phyloP scores from a whole-genome alignment of 2,797 vertebrate genomes.

The Enteromius mattozi region DNA sequence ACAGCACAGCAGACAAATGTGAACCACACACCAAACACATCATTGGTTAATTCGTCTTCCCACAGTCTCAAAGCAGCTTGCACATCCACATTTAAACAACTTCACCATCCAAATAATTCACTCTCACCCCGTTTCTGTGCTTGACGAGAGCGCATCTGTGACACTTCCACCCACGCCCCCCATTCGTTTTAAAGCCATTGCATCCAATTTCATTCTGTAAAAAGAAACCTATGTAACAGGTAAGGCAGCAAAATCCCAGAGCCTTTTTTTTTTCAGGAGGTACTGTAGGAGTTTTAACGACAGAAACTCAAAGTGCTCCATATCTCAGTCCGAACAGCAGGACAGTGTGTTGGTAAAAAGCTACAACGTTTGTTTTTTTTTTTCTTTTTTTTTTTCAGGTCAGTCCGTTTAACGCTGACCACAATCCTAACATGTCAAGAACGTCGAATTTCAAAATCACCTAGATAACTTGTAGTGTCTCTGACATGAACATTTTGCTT shows the following conservation, averaged over 20 bases:
- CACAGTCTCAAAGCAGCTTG: constrained; percentile 33
- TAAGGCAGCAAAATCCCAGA: constrained; percentile 61
- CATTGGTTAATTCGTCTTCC: constrained; percentile 44
- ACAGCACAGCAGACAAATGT: constrained; percentile 61
- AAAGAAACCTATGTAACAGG: constrained; percentile 42
- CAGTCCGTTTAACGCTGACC: constrained; percentile 11
- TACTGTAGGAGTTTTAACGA: constrained; percentile 46
- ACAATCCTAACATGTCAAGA: constrained; percentile 47
- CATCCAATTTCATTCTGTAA: constrained; percentile 30
- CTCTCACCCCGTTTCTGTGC: constrained; percentile 49
- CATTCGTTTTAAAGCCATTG: constrained; percentile 31
- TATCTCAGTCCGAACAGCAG: constrained; percentile 28
- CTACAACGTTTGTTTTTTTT: constrained; percentile 7
- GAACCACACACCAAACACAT: constrained; percentile 55
- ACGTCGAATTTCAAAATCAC: constrained; percentile 38
- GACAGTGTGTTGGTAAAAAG: constrained; percentile 48
- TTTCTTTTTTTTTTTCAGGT: neutral
- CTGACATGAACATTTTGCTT: constrained; percentile 50
- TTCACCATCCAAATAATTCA: constrained; percentile 31
- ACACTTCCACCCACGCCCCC: constrained; percentile 24
- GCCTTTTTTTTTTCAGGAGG: constrained; percentile 46
- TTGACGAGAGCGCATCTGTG: constrained; percentile 35
- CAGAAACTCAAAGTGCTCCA: constrained; percentile 34
- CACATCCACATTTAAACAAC: constrained; percentile 23
- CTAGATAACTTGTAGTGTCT: constrained; percentile 61